These are phyloP conservation scores for Lithophane leautieri DNA, from an alignment of 2,888 invertebrate genomes.

Conservation along the genomic window DNA sequence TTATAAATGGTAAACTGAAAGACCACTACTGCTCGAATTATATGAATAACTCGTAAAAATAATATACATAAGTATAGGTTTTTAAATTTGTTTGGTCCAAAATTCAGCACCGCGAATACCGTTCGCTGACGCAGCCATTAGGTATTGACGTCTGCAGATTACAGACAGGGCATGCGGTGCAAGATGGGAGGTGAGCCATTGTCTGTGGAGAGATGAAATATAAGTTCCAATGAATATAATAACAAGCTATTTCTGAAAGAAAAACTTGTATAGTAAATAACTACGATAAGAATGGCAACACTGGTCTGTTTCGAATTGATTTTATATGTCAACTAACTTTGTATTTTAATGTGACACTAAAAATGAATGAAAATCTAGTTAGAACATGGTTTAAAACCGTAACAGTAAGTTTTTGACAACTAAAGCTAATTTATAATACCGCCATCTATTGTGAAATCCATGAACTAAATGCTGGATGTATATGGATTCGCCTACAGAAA, in stretches of 20 bases:
- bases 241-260: neutral
- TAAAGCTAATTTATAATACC: neutral
- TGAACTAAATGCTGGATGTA: neutral
- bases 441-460: slow-evolving; percentile 40
- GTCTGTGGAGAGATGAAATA: no score
- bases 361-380: neutral
- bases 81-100: no score
- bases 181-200: no score
- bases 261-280: neutral
- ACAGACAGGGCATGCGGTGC: no score
- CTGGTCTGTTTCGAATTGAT: neutral
- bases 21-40: neutral
- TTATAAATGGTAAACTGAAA: neutral
- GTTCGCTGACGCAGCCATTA: no score
- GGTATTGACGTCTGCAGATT: no score
- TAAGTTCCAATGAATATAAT: neutral
- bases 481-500: neutral
- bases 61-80: no score
- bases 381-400: slow-evolving; percentile 1
- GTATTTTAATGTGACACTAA: neutral
- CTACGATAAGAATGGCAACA: neutral
- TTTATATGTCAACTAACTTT: neutral
- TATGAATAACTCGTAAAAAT: no score
- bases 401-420: neutral
- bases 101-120: no score